phyloP scores from a whole-genome alignment of 2,113 vertebrate genomes.

The Hydrolagus affinis region DNA sequence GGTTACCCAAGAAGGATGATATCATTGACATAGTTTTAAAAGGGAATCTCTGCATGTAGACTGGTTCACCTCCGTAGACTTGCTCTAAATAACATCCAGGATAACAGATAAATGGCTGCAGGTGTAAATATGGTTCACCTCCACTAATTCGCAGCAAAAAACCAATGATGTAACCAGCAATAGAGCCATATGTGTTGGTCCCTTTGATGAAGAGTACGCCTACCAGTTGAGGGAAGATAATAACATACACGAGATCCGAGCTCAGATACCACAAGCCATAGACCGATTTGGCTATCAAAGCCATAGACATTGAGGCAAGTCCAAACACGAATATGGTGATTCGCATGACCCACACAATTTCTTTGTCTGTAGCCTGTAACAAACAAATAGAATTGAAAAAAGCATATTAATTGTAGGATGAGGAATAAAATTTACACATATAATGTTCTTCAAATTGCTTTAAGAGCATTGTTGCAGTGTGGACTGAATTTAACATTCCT shows the following conservation, averaged over 20 bases:
- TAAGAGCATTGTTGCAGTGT: neutral
- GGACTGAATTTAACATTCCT: neutral
- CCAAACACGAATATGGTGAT: slow-evolving; percentile 85
- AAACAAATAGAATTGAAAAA: slow-evolving; percentile 34
- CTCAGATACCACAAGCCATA: slow-evolving; percentile 96
- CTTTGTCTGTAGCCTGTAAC: slow-evolving; percentile 80
- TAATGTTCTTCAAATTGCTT: neutral
- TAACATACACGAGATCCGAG: slow-evolving; percentile 91
- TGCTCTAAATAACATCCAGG: slow-evolving; percentile 69
- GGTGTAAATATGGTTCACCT: slow-evolving; percentile 83
- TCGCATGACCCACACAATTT: slow-evolving; percentile 93
- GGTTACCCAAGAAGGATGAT: slow-evolving; percentile 77
- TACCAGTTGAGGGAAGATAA: slow-evolving; percentile 92
- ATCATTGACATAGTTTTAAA: slow-evolving; percentile 88
- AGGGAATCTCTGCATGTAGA: slow-evolving; percentile 79
- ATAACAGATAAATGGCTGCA: slow-evolving; percentile 86
- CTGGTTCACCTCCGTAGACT: slow-evolving; percentile 54
- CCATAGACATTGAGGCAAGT: slow-evolving; percentile 86
- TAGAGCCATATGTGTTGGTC: slow-evolving; percentile 89
- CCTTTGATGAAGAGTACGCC: slow-evolving; percentile 90
- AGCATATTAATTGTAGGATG: slow-evolving; percentile 18
- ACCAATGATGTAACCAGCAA: slow-evolving; percentile 79
- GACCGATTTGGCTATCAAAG: slow-evolving; percentile 80
- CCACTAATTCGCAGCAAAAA: slow-evolving; percentile 81
- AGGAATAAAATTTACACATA: neutral